Evolutionary conservation across 2,888 invertebrate species (phyloP).

Genomic region (Clitarchus hookeri): DNA sequence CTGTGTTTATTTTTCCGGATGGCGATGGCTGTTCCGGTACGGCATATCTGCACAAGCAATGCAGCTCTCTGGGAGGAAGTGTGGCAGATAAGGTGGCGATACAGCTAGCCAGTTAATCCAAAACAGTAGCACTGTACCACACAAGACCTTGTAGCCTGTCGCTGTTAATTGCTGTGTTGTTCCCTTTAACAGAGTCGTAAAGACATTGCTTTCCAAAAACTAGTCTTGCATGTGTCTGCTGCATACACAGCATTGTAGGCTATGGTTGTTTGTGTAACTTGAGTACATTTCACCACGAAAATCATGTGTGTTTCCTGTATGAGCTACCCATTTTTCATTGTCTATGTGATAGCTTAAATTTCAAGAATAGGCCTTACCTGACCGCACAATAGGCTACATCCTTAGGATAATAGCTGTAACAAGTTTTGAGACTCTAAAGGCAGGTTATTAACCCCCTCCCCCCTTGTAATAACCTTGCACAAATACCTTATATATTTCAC

Average conservation of each 20-base stretch:
- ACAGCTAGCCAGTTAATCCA: background rate
- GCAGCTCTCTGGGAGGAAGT: constrained; percentile 22
- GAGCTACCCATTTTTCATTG: background rate
- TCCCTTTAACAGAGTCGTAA: background rate
- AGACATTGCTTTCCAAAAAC: background rate
- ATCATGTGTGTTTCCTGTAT: too few species aligned
- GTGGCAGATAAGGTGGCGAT: constrained; percentile 24
- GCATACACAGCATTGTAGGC: background rate
- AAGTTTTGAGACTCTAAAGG: background rate
- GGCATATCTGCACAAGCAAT: background rate
- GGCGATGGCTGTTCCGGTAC: background rate
- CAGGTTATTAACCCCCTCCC: background rate
- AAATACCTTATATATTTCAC: background rate
- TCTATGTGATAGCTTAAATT: too few species aligned
- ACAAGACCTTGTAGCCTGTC: background rate
- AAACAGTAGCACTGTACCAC: constrained; percentile 5
- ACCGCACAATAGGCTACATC: background rate
- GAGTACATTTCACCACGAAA: too few species aligned
- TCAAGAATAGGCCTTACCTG: background rate
- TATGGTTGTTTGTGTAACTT: too few species aligned
- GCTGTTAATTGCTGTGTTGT: background rate
- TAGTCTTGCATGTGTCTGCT: background rate
- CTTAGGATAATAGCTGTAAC: background rate
- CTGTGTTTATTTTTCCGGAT: background rate
- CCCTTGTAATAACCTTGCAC: constrained; percentile 6